Base-by-base conservation (phyloP, 2,888 invertebrate species). In the Dysmachus trigonus region DNA sequence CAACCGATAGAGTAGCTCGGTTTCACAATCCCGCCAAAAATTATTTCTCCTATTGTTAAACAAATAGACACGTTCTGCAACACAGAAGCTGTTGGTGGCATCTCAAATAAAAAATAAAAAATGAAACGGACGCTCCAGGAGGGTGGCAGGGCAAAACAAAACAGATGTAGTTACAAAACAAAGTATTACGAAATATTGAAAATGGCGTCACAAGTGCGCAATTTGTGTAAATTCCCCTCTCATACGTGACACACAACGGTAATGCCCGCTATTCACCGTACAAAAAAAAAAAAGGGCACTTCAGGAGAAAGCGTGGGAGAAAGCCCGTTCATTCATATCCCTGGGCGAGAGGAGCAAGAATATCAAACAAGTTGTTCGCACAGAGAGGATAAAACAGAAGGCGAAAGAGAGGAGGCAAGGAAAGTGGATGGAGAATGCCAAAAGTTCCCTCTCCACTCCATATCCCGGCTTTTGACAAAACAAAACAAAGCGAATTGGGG, bases 111-210 rank as follows among this genome's bases (percentile, higher is more conserved):
- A 15, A 47, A 15, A n/a, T 7, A n/a, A n/a, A n/a, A 47, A n/a
- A 0, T 1, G 6, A 47, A 47, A 2, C 13, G 5, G 15, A 1
- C 1, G 15, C 4, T n/a, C 47, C 1, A 0, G n/a, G 0, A 47
- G n/a, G n/a, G 18, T 47, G 15, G 27, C 38, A 47, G 3, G 35
- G n/a, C 81, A 81, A 76, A 53, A 38, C 18, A 85, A 85, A 85
- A 85, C 81, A 86, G 71, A 77, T 31, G 22, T 18, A 71, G 71
- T 35, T 31, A 3, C 71, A 87, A 87, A 87, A 86, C 85, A 86
- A 87, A 82, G 76, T 84, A 86, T 83, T 86, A 85, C 41, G 86
- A 87, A 86, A 86, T 82, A 83, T 73, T 62, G 72, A 87, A 87
- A 74, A 87, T 87, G 86, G 87, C 87, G 87, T 82, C 86, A 86